A percentile compares a stretch with the other conserved stretches of the same genome.
Evolutionary conservation across 2,113 vertebrate genomes (phyloP).

Genomic region (Tretioscincus oriximinensis): DNA sequence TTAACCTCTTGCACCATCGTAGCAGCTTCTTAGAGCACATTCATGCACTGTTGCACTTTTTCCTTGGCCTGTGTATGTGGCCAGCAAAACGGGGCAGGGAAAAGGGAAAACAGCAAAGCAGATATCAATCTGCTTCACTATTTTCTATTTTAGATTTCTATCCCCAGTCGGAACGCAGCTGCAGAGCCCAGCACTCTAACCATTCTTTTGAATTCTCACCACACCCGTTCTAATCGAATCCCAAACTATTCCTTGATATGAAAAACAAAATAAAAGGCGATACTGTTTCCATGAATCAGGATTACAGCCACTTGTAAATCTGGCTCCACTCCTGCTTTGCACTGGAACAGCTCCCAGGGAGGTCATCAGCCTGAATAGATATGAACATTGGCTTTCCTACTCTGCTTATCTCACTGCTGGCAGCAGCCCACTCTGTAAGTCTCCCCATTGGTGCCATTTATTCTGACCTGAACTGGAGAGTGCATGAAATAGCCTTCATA

Average conservation of each 20-base stretch:
- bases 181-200: too few species aligned
- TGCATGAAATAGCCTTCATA: neutral
- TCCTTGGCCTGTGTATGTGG: too few species aligned
- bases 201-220: neutral
- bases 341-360: slow-evolving; percentile 2
- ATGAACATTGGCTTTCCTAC: neutral
- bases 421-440: neutral
- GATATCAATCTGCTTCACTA: too few species aligned
- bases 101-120: too few species aligned
- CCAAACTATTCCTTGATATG: neutral
- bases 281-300: slow-evolving; percentile 3
- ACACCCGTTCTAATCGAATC: neutral
- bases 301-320: slow-evolving; percentile 2
- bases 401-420: neutral
- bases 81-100: too few species aligned
- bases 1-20: too few species aligned
- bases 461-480: neutral
- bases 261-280: neutral
- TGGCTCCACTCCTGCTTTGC: neutral
- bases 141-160: too few species aligned
- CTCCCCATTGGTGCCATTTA: neutral
- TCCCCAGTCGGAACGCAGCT: too few species aligned
- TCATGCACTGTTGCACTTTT: too few species aligned
- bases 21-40: too few species aligned
- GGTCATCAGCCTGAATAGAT: slow-evolving; percentile 11